Evolutionary conservation across 1,140 invertebrate genomes (phyloP), one percentile per base, ranked within the genome.

Genomic region (Danaus plexippus): DNA sequence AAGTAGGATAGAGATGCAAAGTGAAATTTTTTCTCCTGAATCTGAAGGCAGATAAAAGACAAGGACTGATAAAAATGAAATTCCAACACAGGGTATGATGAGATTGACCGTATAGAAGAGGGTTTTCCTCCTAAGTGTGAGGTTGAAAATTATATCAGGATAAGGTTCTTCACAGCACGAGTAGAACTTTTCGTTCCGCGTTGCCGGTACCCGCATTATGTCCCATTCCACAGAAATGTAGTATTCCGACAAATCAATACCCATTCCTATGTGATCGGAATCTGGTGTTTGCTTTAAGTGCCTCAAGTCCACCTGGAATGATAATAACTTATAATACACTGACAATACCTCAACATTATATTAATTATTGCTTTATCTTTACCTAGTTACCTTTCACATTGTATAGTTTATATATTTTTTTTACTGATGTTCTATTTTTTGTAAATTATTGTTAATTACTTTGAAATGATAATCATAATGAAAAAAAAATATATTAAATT

Each of bases 41-140:
- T 99, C 97, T 51, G 97, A 98, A 42, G 98, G 98, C 67, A 99
- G 85, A 86, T 99, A 99, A 89, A 99, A 99, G 56, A 99, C 98
- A 22, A 99, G 89, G 11, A 99, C 96, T 48, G 98, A 98, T 13
- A 99, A 91, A 88, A 98, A 99, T 40, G 97, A 98, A 72, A 97
- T 97, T 54, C 96, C 96, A 47, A 98, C 96, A 80, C 96, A 98
- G 18, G 97, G 97, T 70, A 98, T 97, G 71, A 98, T 98, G 57
- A 98, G 90, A 84, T 98, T 98, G 69, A 98, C 95, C 13, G 97
- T 97, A 89, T 99, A 99, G 88, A 99, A 99, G 15, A 99, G 91
- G 18, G 97, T 98, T 87, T 98, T 98, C 66, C 98, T 90, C 58
- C 98, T 90, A 54, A 99, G 90, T 40, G 96, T 98, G 66, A 99